Evolutionary conservation across 1,140 invertebrate species (phyloP).

Genomic region (Helicoverpa zea): DNA sequence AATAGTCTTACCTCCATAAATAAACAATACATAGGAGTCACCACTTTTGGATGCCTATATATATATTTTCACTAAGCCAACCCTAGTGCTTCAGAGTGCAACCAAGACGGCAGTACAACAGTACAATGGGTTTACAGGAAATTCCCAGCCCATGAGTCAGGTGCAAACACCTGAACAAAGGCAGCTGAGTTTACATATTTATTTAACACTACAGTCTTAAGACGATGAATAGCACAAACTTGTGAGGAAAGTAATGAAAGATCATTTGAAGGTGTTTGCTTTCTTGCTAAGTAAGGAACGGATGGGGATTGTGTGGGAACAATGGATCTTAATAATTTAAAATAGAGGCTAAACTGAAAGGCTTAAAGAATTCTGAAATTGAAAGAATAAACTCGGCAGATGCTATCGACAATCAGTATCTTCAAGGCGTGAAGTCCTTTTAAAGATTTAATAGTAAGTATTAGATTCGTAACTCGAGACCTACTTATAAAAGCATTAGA

Average conservation of each 20-base stretch:
- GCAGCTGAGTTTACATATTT: constrained; percentile 49
- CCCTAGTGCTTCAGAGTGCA: neutral
- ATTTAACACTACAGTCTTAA: constrained; percentile 29
- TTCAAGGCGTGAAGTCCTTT: neutral
- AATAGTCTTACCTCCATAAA: too few relatives aligned
- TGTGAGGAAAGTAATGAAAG: neutral
- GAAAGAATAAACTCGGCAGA: too few relatives aligned
- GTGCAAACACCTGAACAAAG: constrained; percentile 55
- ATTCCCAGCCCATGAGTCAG: constrained; percentile 28
- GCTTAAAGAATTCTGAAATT: too few relatives aligned
- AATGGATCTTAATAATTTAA: neutral
- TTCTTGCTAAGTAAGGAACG: constrained; percentile 1
- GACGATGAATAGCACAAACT: constrained; percentile 18
- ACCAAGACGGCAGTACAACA: neutral
- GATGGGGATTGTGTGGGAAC: neutral
- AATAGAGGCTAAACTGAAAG: too few relatives aligned
- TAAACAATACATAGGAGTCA: too few relatives aligned
- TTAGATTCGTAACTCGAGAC: neutral
- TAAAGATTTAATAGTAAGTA: neutral
- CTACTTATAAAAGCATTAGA: constrained; percentile 1
- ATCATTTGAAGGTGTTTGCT: neutral
- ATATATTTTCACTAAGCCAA: too few relatives aligned
- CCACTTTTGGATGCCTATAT: too few relatives aligned
- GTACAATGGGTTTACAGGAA: constrained; percentile 20
- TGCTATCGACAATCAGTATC: neutral